Evolutionary conservation across 2,797 vertebrate genomes (phyloP), one percentile per base, ranked within the genome.

Genomic region (Leuciscus waleckii): DNA sequence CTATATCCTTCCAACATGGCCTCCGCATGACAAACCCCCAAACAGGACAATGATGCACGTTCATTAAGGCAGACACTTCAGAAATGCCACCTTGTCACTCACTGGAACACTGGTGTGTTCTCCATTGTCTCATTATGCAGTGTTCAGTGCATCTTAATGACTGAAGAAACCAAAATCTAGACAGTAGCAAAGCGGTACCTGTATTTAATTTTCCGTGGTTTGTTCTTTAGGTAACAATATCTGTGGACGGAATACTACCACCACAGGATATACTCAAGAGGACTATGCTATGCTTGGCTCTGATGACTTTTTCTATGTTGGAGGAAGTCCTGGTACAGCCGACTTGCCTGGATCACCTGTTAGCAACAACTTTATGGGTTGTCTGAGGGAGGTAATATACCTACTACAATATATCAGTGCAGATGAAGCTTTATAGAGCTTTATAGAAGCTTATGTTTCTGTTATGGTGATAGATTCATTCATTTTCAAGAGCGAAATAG

Each of bases 201-300:
- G 97, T 94, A 93, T 98, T 96, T 98, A 95, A 95, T 98, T 97
- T 99, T 96, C 97, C 96, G 96, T 99, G 98, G 97, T 98, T 98
- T 98, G 95, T 98, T 97, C 97, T 97, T 92, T 97, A 99, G 98
- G 98, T 99, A 91, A 99, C 98, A 93, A 99, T 99, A 96, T 99
- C 98, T 93, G 98, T 99, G 95, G 98, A 99, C 92, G 98, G 98
- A 92, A 99, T 99, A 96, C 97, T 99, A 99, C 98, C 93, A 99
- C 98, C 94, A 99, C 98, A 86, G 98, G 98, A 94, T 99, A 99
- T 93, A 99, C 98, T 76, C 73, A 76, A 56, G 73, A 76, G 32
- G 73, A 76, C 49, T 56, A 76, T 11, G 37, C 73, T 32, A 76
- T 76, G 49, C 73, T 76, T 2, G 73, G 73, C 21, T 76, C 73